Percentiles rank a stretch among this genome's conserved stretches.
Evolutionary conservation across 2,888 invertebrate genomes (phyloP).

Genomic region (Cantharis rufa): DNA sequence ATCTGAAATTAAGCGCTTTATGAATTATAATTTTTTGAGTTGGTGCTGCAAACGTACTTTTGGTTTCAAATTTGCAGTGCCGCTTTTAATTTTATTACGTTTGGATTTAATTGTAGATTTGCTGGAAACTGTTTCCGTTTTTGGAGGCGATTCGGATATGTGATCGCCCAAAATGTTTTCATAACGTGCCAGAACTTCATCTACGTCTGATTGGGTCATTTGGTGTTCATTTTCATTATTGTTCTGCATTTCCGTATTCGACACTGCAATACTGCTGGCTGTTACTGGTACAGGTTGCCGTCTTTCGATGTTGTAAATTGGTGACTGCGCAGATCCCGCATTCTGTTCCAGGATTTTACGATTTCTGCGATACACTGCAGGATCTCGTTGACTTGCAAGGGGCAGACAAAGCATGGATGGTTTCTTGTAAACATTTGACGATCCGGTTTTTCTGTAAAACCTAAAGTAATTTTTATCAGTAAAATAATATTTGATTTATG

Average conservation of each 20-base stretch:
- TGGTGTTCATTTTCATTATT: conserved; percentile 6
- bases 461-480: conserved; percentile 23
- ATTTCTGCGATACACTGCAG: conserved; percentile 38
- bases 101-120: conserved; percentile 6
- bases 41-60: conserved; percentile 29
- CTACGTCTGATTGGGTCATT: conserved; percentile 34
- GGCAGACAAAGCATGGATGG: conserved; percentile 50
- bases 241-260: neutral
- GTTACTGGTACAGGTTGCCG: neutral
- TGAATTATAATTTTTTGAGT: neutral
- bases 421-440: conserved; percentile 42
- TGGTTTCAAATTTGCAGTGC: conserved; percentile 38
- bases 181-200: conserved; percentile 38
- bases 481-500: too few relatives aligned
- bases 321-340: neutral
- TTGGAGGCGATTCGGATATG: neutral
- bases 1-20: conserved; percentile 12
- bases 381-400: conserved; percentile 47
- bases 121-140: conserved; percentile 3
- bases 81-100: conserved; percentile 28
- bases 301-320: neutral
- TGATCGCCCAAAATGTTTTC: conserved; percentile 35
- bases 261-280: too few relatives aligned
- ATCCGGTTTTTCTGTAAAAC: conserved; percentile 36
- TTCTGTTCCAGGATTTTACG: conserved; percentile 30